Conservation (phyloP, 1,140 invertebrate genomes). For the Sminthurides bifidus region DNA sequence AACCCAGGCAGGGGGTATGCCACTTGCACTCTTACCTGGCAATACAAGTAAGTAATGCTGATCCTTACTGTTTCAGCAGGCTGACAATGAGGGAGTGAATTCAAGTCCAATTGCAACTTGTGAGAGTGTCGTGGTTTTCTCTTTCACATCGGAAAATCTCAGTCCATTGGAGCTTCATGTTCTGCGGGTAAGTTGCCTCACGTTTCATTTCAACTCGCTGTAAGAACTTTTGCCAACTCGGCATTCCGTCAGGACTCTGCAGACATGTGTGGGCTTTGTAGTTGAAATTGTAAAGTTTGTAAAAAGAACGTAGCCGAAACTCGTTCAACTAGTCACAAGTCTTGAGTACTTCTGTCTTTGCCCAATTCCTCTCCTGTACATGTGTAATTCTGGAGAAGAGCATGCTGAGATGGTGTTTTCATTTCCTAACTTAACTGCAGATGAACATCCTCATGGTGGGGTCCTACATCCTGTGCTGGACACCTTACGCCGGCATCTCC, state of each 20-base stretch:
- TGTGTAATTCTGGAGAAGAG: neutral
- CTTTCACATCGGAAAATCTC: constrained; percentile 16
- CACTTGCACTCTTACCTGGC: no score
- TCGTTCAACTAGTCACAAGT: no score
- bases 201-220: neutral
- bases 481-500: constrained; percentile 20
- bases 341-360: no score
- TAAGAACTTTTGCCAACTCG: no score
- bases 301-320: no score
- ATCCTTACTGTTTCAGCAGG: neutral
- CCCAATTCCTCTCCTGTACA: no score
- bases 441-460: constrained; percentile 23
- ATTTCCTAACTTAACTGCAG: constrained; percentile 2
- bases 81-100: neutral
- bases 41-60: no score
- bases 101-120: neutral
- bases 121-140: constrained; percentile 14
- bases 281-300: no score
- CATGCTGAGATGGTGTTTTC: no score
- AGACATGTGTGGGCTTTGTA: no score
- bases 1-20: neutral
- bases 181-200: constrained; percentile 10
- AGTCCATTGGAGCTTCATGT: constrained; percentile 20
- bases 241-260: no score
- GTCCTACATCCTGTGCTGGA: constrained; percentile 15